A percentile compares a stretch with the other conserved stretches of the same genome.
phyloP scores from a whole-genome alignment of 2,888 invertebrate species.

The Hirtodrosophila histrioides region DNA sequence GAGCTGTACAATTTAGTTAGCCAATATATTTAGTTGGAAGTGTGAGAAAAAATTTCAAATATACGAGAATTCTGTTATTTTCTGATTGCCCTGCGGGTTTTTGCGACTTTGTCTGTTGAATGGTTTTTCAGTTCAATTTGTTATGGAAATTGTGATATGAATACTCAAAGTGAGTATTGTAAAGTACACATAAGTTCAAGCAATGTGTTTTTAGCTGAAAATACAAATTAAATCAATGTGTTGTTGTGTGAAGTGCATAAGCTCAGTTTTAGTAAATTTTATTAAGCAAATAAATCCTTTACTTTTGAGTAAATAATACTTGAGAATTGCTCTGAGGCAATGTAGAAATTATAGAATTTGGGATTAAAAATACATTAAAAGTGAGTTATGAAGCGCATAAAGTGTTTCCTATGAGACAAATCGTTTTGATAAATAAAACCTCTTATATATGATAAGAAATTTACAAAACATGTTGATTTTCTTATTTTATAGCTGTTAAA shows the following conservation, averaged over 20 bases:
- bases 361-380: too few species aligned
- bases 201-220: not conserved
- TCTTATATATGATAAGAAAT: too few species aligned
- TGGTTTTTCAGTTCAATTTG: conserved; percentile 1
- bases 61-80: not conserved
- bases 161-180: not conserved
- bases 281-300: too few species aligned
- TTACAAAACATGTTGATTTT: too few species aligned
- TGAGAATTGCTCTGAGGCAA: too few species aligned
- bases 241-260: not conserved
- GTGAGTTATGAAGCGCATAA: too few species aligned
- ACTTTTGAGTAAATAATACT: too few species aligned
- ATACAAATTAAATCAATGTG: not conserved
- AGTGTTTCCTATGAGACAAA: too few species aligned
- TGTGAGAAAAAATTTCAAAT: conserved; percentile 1
- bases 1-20: conserved; percentile 1
- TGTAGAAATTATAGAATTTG: too few species aligned
- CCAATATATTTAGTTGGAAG: conserved; percentile 4
- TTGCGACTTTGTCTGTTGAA: conserved; percentile 4
- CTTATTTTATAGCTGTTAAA: too few species aligned
- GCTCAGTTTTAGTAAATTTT: too few species aligned
- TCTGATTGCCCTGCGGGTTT: conserved; percentile 21
- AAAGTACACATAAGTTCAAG: not conserved
- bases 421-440: too few species aligned
- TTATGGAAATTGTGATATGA: conserved; percentile 5